Evolutionary conservation across 2,888 invertebrate species (phyloP), one percentile per base, ranked within the genome.

Genomic region (Orchesellides sinensis): DNA sequence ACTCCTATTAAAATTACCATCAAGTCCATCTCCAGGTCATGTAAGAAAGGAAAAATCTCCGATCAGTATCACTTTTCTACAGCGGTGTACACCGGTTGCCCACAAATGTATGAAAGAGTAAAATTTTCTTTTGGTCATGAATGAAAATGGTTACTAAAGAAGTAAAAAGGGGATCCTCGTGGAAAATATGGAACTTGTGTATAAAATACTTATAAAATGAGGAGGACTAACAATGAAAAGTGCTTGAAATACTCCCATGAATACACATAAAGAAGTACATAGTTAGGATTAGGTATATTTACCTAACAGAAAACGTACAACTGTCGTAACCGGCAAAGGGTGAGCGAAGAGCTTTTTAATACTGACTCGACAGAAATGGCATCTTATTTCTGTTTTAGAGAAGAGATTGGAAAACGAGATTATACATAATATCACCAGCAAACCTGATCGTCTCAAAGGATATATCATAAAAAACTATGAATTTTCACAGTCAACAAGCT

Each of bases 71-170:
- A n/a, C n/a, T n/a, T 40, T 40, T 40, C 19, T 29, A 35, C 10
- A 40, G 21, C 35, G 21, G 8, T 40, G 45, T 6, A 66, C 29
- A 35, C 25, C 40, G 14, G 45, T 63, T 35, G n/a, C 66, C 45
- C 47, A 25, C 45, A 45, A 35, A 8, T 23, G 40, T 45, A 56
- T 40, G 40, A 56, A 68, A 70, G 14, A 54, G 54, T 54, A 40
- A 70, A 56, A 23, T 56, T 47, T 47, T 56, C 54, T 70, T 35
- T 29, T 3, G 29, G 32, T 56, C 32, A 27, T 70, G 52, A 69
- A 69, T 69, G 68, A 52, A 52, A 40, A 56, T 70, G 70, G 40
- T 56, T 70, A 70, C 70, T 56, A n/a, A n/a, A 56, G 56, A 56
- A 69, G 21, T 69, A 21, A 52, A 12, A 17, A 19, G 21, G 27